Percentiles rank a stretch among this genome's conserved stretches.
phyloP scores from a whole-genome alignment of 2,113 vertebrate species.

The Gadus chalcogrammus region DNA sequence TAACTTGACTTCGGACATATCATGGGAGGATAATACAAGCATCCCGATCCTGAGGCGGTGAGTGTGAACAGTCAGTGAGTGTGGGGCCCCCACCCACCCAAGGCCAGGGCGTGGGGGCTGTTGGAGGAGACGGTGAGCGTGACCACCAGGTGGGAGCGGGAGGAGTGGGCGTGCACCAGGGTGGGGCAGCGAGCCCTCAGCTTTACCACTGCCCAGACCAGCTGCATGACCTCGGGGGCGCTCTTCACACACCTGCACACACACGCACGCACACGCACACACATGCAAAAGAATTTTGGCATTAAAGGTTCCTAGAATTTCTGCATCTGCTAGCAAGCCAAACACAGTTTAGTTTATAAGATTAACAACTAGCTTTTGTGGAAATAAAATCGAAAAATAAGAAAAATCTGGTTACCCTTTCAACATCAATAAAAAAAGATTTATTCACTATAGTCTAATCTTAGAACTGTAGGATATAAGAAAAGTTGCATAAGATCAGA shows the following conservation, averaged over 20 bases:
- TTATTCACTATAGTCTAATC: no score
- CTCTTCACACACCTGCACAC: slow-evolving; percentile 68
- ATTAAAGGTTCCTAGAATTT: no score
- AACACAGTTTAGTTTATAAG: no score
- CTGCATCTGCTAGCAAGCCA: no score
- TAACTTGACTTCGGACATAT: no score
- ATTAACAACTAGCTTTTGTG: no score
- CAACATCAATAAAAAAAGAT: no score
- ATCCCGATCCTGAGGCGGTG: not conserved
- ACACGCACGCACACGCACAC: not conserved
- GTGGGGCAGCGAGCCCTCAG: slow-evolving; percentile 75
- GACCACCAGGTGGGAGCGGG: slow-evolving; percentile 82
- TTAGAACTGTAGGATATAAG: no score
- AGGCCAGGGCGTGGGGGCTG: slow-evolving; percentile 50
- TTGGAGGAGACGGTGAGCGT: slow-evolving; percentile 71
- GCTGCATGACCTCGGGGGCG: slow-evolving; percentile 67
- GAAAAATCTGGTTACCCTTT: no score
- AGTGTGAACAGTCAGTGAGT: slow-evolving; percentile 4
- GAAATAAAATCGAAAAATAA: no score
- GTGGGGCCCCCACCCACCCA: slow-evolving; percentile 60
- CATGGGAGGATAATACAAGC: no score
- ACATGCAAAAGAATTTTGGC: not conserved
- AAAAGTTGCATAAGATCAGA: no score
- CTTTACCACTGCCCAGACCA: slow-evolving; percentile 65
- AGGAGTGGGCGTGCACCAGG: slow-evolving; percentile 77